Evolutionary conservation across 2,113 vertebrate species (phyloP).

Genomic region (Furnarius figulus): DNA sequence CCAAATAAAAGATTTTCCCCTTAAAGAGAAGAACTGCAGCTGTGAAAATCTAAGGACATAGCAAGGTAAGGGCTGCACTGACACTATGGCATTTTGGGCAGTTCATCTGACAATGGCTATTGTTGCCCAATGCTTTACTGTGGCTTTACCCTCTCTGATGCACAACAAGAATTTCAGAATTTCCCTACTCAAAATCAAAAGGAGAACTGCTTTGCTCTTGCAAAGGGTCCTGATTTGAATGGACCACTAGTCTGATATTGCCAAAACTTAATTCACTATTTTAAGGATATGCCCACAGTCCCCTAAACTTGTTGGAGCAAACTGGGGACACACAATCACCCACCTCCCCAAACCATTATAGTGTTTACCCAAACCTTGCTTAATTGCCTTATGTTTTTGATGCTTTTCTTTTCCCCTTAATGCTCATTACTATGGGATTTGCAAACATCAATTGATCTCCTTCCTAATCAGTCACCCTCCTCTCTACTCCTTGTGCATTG

Average conservation of each 20-base stretch:
- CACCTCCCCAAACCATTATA: not conserved
- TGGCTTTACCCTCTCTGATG: not conserved
- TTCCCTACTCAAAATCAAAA: not conserved
- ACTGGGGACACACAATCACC: rapidly evolving
- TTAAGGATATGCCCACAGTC: not conserved
- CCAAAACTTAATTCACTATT: not conserved
- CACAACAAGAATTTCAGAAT: not conserved
- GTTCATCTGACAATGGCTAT: not conserved
- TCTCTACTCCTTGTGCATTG: not conserved
- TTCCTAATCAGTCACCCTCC: not conserved
- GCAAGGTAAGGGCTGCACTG: not conserved
- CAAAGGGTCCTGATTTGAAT: not conserved
- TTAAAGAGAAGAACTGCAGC: not conserved
- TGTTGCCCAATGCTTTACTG: not conserved
- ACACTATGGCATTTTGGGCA: not conserved
- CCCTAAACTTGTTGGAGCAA: not conserved
- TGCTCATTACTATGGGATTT: not conserved
- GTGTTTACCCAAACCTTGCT: not conserved
- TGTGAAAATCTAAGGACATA: not conserved
- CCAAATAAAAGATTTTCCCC: not conserved
- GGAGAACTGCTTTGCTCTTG: not conserved
- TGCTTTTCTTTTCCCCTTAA: not conserved
- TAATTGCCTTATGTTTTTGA: not conserved
- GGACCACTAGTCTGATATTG: not conserved
- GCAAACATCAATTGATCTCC: not conserved